Percentiles rank a stretch among this genome's conserved stretches.
Evolutionary conservation across 2,888 invertebrate species (phyloP).

Genomic region (Phymatocera aterrima): DNA sequence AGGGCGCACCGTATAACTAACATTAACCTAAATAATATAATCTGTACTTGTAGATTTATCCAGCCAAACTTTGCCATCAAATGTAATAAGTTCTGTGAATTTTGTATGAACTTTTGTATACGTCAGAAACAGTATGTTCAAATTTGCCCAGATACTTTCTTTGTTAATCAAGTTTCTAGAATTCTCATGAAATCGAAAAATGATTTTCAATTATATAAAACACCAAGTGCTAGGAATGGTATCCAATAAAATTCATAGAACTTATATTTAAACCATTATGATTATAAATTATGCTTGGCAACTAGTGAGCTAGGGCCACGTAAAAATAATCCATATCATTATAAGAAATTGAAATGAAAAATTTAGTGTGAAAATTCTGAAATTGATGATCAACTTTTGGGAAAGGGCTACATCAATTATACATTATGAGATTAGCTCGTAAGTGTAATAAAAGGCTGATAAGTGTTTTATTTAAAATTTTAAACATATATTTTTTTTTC

Average conservation of each 20-base stretch:
- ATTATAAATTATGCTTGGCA: constrained; percentile 50
- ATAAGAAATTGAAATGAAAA: constrained; percentile 53
- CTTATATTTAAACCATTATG: constrained; percentile 48
- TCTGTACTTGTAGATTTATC: constrained; percentile 59
- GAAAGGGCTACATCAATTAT: constrained; percentile 35
- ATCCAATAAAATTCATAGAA: constrained; percentile 49
- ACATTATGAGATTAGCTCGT: constrained; percentile 41
- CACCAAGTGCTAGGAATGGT: not conserved
- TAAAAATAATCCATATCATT: constrained; percentile 67
- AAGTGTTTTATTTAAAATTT: constrained; percentile 57
- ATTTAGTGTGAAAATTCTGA: constrained; percentile 39
- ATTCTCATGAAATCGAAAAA: not conserved
- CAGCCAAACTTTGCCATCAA: constrained; percentile 55
- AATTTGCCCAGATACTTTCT: not conserved
- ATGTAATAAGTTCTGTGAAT: constrained; percentile 34
- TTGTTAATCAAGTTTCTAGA: not conserved
- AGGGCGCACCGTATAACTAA: constrained; percentile 58
- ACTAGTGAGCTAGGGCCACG: constrained; percentile 57
- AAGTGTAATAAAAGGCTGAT: constrained; percentile 54
- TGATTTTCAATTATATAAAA: not conserved
- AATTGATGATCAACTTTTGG: constrained; percentile 36
- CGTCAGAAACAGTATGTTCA: not conserved
- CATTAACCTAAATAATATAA: constrained; percentile 59
- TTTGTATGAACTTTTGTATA: not conserved
- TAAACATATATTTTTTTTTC: constrained; percentile 54